phyloP scores from a whole-genome alignment of 1,140 invertebrate genomes.

The Drosophila novamexicana region DNA sequence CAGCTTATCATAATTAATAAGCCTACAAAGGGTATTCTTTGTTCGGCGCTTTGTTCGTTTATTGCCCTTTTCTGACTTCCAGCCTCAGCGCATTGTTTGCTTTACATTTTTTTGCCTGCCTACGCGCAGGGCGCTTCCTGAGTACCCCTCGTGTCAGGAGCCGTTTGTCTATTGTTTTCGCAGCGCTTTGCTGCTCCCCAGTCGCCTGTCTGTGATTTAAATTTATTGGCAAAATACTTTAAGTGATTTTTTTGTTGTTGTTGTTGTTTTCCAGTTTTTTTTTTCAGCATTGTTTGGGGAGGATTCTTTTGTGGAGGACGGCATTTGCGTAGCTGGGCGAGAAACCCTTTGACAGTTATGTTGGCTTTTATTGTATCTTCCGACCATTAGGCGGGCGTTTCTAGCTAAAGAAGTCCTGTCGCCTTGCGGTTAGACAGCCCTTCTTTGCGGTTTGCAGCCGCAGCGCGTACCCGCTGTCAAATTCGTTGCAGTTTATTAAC shows the following conservation, averaged over 20 bases:
- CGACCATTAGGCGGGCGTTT: constrained; percentile 49
- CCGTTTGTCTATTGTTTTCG: constrained; percentile 53
- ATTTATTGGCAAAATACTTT: constrained; percentile 83
- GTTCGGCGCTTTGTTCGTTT: constrained; percentile 32
- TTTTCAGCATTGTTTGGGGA: neutral
- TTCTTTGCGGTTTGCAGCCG: constrained; percentile 55
- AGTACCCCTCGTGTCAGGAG: neutral
- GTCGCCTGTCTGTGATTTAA: constrained; percentile 73
- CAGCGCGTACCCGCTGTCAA: constrained; percentile 20
- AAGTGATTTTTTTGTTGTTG: constrained; percentile 68
- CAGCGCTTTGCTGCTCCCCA: constrained; percentile 25
- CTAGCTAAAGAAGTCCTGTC: constrained; percentile 23
- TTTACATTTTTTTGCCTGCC: constrained; percentile 25
- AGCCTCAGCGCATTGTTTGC: constrained; percentile 22
- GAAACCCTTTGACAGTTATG: constrained; percentile 70
- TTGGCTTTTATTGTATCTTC: constrained; percentile 36
- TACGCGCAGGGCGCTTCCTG: constrained; percentile 4
- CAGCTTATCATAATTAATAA: neutral
- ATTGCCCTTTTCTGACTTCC: constrained; percentile 11
- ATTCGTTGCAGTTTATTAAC: constrained; percentile 78
- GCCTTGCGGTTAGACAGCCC: constrained; percentile 68
- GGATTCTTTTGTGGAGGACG: constrained; percentile 23
- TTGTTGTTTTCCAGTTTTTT: constrained; percentile 16
- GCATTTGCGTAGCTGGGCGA: constrained; percentile 24
- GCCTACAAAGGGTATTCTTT: constrained; percentile 17